Conservation (phyloP, 2,797 vertebrate species). For the Ctenochaetus hawaiiensis region DNA sequence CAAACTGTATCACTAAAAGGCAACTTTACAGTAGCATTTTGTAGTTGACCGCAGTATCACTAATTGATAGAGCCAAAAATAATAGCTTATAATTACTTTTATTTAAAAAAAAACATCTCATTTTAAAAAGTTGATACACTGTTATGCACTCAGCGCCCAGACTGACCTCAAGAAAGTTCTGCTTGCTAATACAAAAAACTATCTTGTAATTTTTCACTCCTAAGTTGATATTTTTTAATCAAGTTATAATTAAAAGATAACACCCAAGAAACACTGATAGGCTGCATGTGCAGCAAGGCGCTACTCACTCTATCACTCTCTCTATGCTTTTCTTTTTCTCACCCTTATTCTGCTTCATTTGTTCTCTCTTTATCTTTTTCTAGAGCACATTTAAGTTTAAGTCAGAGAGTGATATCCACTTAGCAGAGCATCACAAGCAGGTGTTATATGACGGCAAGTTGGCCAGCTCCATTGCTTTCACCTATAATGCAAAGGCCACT, state of each 20-base stretch:
- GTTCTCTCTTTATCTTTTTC: not conserved
- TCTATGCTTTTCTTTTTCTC: conserved; percentile 3
- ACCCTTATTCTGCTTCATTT: not conserved
- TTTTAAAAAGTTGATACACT: conserved; percentile 9
- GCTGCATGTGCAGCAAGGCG: conserved; percentile 17
- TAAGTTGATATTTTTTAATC: conserved; percentile 45
- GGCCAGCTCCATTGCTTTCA: conserved; percentile 96
- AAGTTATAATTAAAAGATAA: conserved; percentile 62
- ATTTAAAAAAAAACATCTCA: not conserved
- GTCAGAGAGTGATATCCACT: conserved; percentile 96
- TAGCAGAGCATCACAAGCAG: conserved; percentile 97
- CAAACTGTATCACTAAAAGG: conserved; percentile 23
- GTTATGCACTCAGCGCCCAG: not conserved
- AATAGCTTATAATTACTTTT: conserved; percentile 21
- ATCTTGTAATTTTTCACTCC: conserved; percentile 36
- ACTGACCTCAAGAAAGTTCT: conserved; percentile 10
- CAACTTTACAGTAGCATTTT: conserved; percentile 20
- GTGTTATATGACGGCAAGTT: conserved; percentile 96
- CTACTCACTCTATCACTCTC: conserved; percentile 21
- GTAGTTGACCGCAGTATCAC: conserved; percentile 22
- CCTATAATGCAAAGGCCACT: conserved; percentile 96
- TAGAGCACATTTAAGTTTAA: conserved; percentile 99
- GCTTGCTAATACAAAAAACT: conserved; percentile 1
- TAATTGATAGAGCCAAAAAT: conserved; percentile 18
- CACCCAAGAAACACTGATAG: conserved; percentile 7